Conservation (phyloP, 2,113 vertebrate genomes). For the Dascyllus trimaculatus region DNA sequence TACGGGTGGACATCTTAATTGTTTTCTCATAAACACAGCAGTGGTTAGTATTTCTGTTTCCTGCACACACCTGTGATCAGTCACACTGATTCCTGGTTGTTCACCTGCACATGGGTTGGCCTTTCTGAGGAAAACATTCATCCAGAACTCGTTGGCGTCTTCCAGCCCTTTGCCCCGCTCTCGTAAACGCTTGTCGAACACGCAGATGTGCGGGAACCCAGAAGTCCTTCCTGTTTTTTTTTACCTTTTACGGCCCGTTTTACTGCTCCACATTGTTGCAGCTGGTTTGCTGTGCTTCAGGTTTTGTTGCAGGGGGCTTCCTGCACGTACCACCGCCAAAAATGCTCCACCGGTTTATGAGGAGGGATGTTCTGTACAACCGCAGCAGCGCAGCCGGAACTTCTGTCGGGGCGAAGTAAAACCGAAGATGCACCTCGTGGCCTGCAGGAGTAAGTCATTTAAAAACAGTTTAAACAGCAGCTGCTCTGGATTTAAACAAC, state of each 20-base stretch:
- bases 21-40: no score
- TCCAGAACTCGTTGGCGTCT: not conserved
- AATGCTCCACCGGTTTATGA: not conserved
- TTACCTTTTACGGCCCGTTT: slow-evolving; percentile 35
- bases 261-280: slow-evolving; percentile 36
- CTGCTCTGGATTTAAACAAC: no score
- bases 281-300: slow-evolving; percentile 23
- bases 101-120: not conserved
- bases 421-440: no score
- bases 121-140: not conserved
- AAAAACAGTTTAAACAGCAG: no score
- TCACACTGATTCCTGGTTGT: not conserved
- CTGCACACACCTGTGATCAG: no score
- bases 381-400: not conserved
- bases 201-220: slow-evolving; percentile 25
- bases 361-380: not conserved
- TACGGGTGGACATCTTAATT: no score
- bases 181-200: slow-evolving; percentile 41
- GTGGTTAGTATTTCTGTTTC: no score
- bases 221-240: slow-evolving; percentile 54
- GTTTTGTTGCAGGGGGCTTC: slow-evolving; percentile 18
- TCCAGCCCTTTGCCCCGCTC: not conserved
- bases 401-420: not conserved
- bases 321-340: not conserved
- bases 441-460: no score